A percentile compares a stretch with the other conserved stretches of the same genome.
Evolutionary conservation across 1,140 invertebrate genomes (phyloP).

Genomic region (Heliothis virescens): DNA sequence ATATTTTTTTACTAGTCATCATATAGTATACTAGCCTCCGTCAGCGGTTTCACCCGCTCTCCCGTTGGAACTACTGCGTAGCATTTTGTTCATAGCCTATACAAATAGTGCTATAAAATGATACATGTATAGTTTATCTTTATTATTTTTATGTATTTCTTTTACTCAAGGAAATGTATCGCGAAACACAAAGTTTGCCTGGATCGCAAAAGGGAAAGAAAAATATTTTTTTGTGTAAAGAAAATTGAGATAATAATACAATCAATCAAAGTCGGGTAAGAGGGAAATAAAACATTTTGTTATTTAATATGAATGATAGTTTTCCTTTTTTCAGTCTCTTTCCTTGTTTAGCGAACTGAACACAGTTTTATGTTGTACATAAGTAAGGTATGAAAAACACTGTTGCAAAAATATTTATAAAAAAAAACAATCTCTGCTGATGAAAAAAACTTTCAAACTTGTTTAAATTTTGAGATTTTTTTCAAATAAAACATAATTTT

Average conservation of each 20-base stretch:
- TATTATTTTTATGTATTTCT: neutral
- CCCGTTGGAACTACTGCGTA: too few relatives aligned
- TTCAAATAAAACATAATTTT: too few relatives aligned
- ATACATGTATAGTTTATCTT: neutral
- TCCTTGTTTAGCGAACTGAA: neutral
- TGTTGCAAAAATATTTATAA: too few relatives aligned
- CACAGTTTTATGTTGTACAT: too few relatives aligned
- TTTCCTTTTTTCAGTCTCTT: neutral
- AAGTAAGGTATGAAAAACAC: too few relatives aligned
- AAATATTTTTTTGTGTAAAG: neutral
- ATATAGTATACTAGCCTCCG: too few relatives aligned
- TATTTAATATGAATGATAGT: neutral
- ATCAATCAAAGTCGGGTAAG: neutral
- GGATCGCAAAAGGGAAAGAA: neutral
- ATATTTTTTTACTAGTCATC: too few relatives aligned
- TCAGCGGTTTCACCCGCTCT: too few relatives aligned
- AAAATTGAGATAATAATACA: neutral
- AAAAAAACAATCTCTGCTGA: too few relatives aligned
- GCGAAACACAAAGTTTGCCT: slow-evolving; percentile 7
- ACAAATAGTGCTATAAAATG: neutral
- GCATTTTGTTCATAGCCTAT: neutral
- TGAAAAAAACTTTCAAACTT: too few relatives aligned
- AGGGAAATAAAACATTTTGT: slow-evolving; percentile 2
- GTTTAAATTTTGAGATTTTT: too few relatives aligned
- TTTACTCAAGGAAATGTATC: neutral